Percentiles rank a stretch among this genome's conserved stretches.
Conservation (phyloP, 1,140 invertebrate species). For the Dermatophagoides farinae region DNA sequence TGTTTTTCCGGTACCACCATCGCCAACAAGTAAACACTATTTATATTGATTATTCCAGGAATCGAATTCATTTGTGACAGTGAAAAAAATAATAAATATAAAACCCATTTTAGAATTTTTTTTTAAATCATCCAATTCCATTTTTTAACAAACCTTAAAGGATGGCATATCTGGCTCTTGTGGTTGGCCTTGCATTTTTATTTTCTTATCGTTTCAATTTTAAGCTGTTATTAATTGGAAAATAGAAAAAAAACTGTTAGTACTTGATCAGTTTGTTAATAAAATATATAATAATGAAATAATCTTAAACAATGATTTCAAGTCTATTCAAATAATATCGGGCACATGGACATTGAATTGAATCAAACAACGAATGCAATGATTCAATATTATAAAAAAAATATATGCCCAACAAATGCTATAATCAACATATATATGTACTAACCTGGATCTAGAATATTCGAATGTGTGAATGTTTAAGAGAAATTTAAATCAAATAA, state of each 20-base stretch:
- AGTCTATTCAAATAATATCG: neutral
- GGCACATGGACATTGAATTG: no score
- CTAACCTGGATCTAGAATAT: no score
- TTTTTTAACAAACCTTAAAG: neutral
- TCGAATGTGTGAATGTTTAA: no score
- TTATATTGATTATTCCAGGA: no score
- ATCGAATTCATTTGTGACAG: neutral
- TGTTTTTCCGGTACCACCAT: conserved; percentile 98
- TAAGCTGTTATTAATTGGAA: neutral
- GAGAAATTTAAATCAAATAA: no score
- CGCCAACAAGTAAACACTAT: conserved; percentile 88
- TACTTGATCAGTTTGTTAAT: neutral
- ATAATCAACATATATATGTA: no score
- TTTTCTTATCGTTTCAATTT: neutral
- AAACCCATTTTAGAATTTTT: no score
- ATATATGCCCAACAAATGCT: no score
- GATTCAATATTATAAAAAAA: no score
- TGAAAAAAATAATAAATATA: no score
- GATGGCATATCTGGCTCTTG: neutral
- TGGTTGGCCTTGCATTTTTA: conserved; percentile 3
- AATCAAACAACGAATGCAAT: no score
- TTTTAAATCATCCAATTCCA: no score
- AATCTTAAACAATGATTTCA: neutral
- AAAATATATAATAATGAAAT: neutral
- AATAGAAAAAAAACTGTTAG: neutral